Evolutionary conservation across 2,888 invertebrate species (phyloP).

Genomic region (Trissolcus japonicus): DNA sequence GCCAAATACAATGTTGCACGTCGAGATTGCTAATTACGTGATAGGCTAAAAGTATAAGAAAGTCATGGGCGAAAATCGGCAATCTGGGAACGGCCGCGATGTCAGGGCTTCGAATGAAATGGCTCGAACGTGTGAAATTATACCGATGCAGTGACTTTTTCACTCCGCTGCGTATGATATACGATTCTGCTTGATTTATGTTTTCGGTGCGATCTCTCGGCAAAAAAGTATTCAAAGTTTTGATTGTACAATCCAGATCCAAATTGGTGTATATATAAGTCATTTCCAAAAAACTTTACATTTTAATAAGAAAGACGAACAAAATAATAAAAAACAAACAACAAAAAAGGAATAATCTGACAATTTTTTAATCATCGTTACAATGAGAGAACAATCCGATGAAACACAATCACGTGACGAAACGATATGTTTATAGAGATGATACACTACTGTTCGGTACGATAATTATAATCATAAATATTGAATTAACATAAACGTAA

Average conservation of each 20-base stretch:
- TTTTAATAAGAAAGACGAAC: not conserved
- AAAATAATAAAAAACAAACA: not conserved
- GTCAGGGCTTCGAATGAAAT: not conserved
- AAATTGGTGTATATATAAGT: conserved; percentile 11
- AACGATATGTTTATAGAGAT: not conserved
- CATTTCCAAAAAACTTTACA: conserved; percentile 8
- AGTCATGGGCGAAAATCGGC: conserved; percentile 11
- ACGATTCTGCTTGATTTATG: conserved; percentile 30
- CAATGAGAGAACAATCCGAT: not conserved
- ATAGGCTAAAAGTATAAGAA: conserved; percentile 26
- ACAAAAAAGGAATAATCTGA: not conserved
- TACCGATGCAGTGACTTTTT: conserved; percentile 13
- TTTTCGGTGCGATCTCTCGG: conserved; percentile 16
- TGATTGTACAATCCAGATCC: conserved; percentile 9
- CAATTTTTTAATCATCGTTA: not conserved
- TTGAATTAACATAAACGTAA: too few species aligned
- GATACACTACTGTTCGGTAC: not conserved
- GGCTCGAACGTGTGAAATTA: conserved; percentile 7
- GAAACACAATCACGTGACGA: not conserved
- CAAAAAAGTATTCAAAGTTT: conserved; percentile 28
- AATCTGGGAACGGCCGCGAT: not conserved
- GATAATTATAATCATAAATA: too few species aligned
- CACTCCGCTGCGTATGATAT: conserved; percentile 11
- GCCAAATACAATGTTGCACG: conserved; percentile 33
- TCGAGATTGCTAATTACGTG: conserved; percentile 35